A percentile compares a stretch with the other conserved stretches of the same genome.
phyloP scores from a whole-genome alignment of 2,797 vertebrate species.

The Phrynocephalus vlangalii region DNA sequence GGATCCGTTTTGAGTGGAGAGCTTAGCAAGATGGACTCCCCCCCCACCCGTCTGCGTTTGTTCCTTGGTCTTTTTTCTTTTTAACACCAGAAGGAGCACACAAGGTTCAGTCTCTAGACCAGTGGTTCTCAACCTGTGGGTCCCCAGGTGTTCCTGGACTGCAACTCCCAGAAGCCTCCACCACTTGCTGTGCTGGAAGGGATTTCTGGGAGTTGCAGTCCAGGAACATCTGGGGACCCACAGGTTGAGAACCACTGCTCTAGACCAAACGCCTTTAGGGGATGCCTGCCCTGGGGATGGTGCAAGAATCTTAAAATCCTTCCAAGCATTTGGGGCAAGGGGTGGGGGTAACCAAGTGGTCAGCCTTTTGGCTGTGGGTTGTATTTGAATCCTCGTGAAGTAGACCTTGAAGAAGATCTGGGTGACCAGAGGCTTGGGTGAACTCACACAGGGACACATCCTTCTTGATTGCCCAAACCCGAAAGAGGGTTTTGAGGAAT shows the following conservation, averaged over 20 bases:
- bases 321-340: background rate
- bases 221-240: too few species aligned
- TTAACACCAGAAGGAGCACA: too few species aligned
- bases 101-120: background rate
- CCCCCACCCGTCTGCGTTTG: too few species aligned
- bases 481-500: background rate
- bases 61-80: too few species aligned
- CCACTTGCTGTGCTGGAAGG: too few species aligned
- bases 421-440: background rate
- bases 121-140: too few species aligned
- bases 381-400: background rate
- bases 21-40: background rate
- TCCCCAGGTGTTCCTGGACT: too few species aligned
- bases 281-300: background rate
- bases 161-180: too few species aligned
- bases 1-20: background rate
- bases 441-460: too few species aligned
- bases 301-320: background rate
- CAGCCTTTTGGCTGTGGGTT: background rate
- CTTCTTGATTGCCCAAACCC: background rate
- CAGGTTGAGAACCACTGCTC: too few species aligned
- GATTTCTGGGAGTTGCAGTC: too few species aligned
- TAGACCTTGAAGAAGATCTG: background rate
- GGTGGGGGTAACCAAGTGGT: background rate
- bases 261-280: background rate